phyloP scores from a whole-genome alignment of 2,797 vertebrate species.

The Schizothorax lantsangensis region DNA sequence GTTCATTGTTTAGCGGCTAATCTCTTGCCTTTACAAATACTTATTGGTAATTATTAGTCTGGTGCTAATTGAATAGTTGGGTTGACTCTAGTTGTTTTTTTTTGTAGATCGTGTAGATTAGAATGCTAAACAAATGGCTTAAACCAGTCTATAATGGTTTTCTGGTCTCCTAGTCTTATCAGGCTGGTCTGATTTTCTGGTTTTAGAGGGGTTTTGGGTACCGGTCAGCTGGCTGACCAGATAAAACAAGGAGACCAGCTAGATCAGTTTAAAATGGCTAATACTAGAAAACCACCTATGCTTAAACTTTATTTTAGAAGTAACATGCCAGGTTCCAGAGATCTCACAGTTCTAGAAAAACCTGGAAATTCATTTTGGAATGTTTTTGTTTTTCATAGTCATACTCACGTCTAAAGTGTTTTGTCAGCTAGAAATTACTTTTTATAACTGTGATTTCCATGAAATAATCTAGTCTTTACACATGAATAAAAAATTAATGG shows the following conservation, averaged over 20 bases:
- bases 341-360: neutral
- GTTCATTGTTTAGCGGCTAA: conserved; percentile 31
- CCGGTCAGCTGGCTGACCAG: neutral
- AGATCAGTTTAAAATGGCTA: neutral
- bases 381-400: neutral
- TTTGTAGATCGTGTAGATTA: neutral
- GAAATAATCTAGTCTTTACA: neutral
- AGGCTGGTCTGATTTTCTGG: neutral
- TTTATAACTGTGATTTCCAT: neutral
- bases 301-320: too few relatives aligned
- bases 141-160: neutral
- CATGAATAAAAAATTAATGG: neutral
- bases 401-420: neutral
- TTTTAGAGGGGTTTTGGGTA: neutral
- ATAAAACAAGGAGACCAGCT: neutral
- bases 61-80: conserved; percentile 31
- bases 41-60: conserved; percentile 35
- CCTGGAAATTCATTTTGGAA: neutral
- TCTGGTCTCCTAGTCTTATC: neutral
- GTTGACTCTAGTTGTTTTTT: neutral
- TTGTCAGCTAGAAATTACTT: neutral
- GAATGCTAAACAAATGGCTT: neutral
- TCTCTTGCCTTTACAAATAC: conserved; percentile 51
- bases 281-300: neutral
- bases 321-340: neutral